phyloP scores from a whole-genome alignment of 2,888 invertebrate species.

The Macropis europaea region DNA sequence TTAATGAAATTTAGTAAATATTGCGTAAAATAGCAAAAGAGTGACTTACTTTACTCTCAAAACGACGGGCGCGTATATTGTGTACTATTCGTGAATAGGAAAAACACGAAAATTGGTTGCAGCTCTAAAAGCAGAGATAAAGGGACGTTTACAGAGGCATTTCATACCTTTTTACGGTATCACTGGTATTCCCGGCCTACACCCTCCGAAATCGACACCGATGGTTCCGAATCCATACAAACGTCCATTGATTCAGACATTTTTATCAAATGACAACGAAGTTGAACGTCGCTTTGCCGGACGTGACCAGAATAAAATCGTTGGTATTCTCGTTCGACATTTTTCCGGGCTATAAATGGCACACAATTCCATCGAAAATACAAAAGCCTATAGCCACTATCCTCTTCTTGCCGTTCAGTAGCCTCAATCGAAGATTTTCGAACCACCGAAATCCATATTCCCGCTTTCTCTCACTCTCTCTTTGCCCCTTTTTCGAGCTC shows the following conservation, averaged over 20 bases:
- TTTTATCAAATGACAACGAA: conserved; percentile 59
- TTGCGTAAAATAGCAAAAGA: too few relatives aligned
- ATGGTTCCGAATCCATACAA: conserved; percentile 24
- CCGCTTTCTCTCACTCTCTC: not conserved
- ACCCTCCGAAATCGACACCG: conserved; percentile 4
- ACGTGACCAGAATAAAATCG: conserved; percentile 55
- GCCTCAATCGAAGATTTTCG: not conserved
- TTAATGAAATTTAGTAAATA: too few relatives aligned
- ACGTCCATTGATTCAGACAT: conserved; percentile 54
- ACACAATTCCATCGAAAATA: conserved; percentile 30
- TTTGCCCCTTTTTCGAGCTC: not conserved
- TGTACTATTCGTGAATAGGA: too few relatives aligned
- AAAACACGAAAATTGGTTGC: not conserved
- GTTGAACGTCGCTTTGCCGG: conserved; percentile 50
- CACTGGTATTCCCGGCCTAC: conserved; percentile 20
- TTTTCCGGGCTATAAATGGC: conserved; percentile 41
- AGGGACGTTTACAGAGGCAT: conserved; percentile 20
- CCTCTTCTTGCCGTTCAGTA: not conserved
- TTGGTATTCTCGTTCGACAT: conserved; percentile 29
- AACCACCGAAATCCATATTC: not conserved
- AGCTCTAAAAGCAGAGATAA: not conserved
- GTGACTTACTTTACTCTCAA: too few relatives aligned
- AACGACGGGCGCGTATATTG: too few relatives aligned
- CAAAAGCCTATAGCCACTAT: not conserved
- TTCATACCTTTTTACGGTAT: conserved; percentile 1